Evolutionary conservation across 2,888 invertebrate genomes (phyloP).

Genomic region (Tridacna crocea): DNA sequence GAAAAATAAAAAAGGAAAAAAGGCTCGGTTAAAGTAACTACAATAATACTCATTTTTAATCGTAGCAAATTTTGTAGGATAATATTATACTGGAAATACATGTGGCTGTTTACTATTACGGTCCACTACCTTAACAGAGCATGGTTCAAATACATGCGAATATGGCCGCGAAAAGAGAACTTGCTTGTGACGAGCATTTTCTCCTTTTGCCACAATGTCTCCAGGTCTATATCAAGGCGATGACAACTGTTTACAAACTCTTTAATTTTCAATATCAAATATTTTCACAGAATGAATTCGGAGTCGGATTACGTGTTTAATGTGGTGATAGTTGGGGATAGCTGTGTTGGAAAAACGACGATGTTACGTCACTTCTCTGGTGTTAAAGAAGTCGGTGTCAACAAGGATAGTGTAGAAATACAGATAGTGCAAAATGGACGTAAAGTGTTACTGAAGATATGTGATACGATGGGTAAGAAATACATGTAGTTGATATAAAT

Average conservation of each 20-base stretch:
- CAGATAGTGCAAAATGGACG: constrained; percentile 16
- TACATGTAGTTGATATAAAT: too few relatives aligned
- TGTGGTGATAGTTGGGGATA: constrained; percentile 33
- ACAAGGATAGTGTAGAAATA: background rate
- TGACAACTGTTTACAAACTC: background rate
- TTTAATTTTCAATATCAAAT: background rate
- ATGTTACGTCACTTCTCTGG: constrained; percentile 23
- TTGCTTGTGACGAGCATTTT: background rate
- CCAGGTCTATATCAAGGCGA: background rate
- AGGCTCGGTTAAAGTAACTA: too few relatives aligned
- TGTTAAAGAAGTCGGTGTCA: constrained; percentile 5
- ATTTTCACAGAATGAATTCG: background rate
- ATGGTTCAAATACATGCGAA: background rate
- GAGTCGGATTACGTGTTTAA: constrained; percentile 8
- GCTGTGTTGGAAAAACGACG: constrained; percentile 42
- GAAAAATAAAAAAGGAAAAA: too few relatives aligned
- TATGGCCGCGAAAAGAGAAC: background rate
- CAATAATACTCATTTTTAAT: too few relatives aligned
- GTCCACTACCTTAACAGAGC: too few relatives aligned
- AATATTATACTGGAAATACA: too few relatives aligned
- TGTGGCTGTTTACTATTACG: too few relatives aligned
- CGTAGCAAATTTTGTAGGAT: too few relatives aligned
- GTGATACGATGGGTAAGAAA: constrained; percentile 36
- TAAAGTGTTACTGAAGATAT: constrained; percentile 23
- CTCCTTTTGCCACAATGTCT: background rate